A percentile compares a stretch with the other conserved stretches of the same genome.
phyloP scores from a whole-genome alignment of 2,797 vertebrate species.

The Manis crassicaudata region DNA sequence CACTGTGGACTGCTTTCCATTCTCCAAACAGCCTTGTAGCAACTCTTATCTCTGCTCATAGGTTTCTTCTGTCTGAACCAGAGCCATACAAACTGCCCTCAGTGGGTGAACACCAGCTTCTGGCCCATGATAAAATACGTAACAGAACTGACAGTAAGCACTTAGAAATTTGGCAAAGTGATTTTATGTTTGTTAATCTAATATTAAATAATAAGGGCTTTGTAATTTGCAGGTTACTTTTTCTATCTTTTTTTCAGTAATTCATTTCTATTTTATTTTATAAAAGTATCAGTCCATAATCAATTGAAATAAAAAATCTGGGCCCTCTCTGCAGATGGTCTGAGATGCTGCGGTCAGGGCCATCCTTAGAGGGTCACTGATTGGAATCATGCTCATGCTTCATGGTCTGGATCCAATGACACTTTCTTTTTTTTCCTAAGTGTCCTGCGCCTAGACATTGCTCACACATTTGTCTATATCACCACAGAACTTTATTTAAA shows the following conservation, averaged over 20 bases:
- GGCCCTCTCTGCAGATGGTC: background rate
- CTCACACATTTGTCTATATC: background rate
- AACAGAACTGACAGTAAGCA: background rate
- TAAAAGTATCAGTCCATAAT: background rate
- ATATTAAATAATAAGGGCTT: background rate
- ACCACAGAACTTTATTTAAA: background rate
- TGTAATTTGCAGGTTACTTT: background rate
- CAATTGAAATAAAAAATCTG: background rate
- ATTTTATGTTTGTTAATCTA: background rate
- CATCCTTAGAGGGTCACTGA: background rate
- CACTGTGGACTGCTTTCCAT: background rate
- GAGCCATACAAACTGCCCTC: background rate
- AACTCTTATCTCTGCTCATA: background rate
- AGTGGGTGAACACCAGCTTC: background rate
- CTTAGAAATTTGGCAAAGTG: conserved; percentile 28
- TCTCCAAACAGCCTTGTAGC: background rate
- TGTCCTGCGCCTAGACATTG: background rate
- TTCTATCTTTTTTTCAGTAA: background rate
- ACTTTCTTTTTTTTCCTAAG: background rate
- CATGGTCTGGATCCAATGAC: background rate
- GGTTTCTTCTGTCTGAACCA: background rate
- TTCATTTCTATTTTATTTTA: conserved; percentile 28
- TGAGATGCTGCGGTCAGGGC: background rate
- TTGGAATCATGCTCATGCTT: background rate
- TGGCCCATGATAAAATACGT: background rate